These are phyloP conservation scores for Scotopteryx bipunctaria DNA, from an alignment of 2,888 invertebrate genomes.

Conservation along the genomic window DNA sequence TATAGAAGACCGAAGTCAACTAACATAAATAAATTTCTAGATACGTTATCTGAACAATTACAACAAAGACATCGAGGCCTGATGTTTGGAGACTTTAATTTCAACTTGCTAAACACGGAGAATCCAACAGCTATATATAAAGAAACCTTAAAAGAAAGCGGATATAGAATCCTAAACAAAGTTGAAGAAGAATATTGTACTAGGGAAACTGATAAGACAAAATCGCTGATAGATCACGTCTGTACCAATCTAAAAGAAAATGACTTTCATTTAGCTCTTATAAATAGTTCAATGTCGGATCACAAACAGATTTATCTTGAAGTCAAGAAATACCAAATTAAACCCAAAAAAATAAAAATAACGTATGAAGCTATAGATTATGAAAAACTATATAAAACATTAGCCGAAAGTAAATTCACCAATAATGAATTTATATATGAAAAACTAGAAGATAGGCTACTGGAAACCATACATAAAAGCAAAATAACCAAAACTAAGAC, in stretches of 20 bases:
- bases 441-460: neutral
- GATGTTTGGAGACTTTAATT: conserved; percentile 25
- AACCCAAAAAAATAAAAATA: too few species aligned
- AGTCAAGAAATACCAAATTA: neutral
- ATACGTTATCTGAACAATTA: conserved; percentile 7
- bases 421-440: neutral
- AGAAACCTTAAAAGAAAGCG: conserved; percentile 6
- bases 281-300: neutral
- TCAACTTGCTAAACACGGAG: conserved; percentile 10
- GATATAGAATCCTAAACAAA: conserved; percentile 19
- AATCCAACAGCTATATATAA: neutral
- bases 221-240: conserved; percentile 25
- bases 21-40: neutral
- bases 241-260: neutral
- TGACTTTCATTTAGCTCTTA: neutral
- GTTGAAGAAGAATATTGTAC: conserved; percentile 25
- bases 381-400: neutral
- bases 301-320: neutral
- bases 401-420: neutral
- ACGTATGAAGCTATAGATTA: neutral
- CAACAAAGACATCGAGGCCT: conserved; percentile 10
- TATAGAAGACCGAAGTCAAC: neutral
- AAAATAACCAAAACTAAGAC: neutral
- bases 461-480: neutral
- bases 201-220: conserved; percentile 16